These are phyloP conservation scores for Eupithecia centaureata DNA, from an alignment of 2,888 invertebrate species.

Conservation along the genomic window DNA sequence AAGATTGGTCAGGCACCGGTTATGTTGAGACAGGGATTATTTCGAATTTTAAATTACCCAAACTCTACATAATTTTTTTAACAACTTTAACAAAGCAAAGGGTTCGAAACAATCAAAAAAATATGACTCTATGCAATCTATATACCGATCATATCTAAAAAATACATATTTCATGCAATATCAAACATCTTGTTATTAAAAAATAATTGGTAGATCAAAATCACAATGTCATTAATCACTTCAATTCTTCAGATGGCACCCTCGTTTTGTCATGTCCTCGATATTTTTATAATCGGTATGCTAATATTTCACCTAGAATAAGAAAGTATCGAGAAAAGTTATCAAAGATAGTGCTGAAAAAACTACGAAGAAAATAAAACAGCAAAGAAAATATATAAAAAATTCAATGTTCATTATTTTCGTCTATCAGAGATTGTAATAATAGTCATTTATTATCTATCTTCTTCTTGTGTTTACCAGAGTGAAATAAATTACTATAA, in stretches of 20 bases:
- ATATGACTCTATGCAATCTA: no score
- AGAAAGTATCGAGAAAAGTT: neutral
- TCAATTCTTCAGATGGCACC: neutral
- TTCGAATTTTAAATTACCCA: neutral
- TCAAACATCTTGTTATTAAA: no score
- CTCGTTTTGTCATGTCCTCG: neutral
- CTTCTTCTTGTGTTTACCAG: neutral
- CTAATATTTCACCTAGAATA: neutral
- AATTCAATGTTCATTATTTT: conserved; percentile 4
- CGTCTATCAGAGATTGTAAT: neutral
- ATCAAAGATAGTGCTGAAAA: neutral
- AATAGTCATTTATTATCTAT: conserved; percentile 5
- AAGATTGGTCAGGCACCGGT: no score
- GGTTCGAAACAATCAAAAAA: no score
- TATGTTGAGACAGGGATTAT: no score
- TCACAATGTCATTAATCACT: neutral
- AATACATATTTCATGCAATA: no score
- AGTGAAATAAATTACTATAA: conserved; percentile 7
- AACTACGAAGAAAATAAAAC: neutral
- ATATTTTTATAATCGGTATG: neutral
- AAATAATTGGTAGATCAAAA: no score
- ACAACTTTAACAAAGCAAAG: no score
- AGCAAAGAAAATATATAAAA: neutral
- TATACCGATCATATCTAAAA: no score
- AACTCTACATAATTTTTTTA: neutral